phyloP scores from a whole-genome alignment of 1,140 invertebrate species.

The Brachystomella parvula region DNA sequence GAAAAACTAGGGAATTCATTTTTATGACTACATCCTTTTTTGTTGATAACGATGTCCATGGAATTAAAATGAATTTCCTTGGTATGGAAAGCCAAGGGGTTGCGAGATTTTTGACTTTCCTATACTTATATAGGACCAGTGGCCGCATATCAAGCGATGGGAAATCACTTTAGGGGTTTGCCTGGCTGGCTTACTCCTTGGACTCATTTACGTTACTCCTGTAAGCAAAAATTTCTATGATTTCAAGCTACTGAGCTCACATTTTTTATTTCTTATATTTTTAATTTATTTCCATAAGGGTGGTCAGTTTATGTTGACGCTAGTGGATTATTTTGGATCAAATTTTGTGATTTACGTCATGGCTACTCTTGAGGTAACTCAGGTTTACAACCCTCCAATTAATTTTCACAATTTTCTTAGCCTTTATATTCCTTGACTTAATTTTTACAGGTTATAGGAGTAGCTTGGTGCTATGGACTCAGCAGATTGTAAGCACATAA shows the following conservation, averaged over 20 bases:
- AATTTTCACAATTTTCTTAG: conserved; percentile 2
- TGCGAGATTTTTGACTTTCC: no score
- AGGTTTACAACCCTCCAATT: conserved; percentile 8
- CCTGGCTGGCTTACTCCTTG: conserved; percentile 54
- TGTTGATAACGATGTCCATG: no score
- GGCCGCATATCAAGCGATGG: conserved; percentile 55
- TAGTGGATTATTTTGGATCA: conserved; percentile 53
- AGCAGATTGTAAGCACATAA: conserved; percentile 54
- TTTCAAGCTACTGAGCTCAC: background rate
- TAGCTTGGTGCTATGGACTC: conserved; percentile 47
- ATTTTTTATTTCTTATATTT: background rate
- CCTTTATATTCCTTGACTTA: background rate
- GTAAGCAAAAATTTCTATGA: conserved; percentile 5
- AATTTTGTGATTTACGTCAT: conserved; percentile 64
- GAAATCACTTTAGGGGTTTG: conserved; percentile 54
- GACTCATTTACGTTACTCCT: conserved; percentile 67
- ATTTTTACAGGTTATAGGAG: conserved; percentile 41
- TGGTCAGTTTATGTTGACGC: conserved; percentile 72
- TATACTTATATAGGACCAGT: conserved; percentile 50
- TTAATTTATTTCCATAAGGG: conserved; percentile 67
- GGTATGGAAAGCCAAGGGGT: no score
- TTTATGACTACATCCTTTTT: no score
- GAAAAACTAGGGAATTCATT: no score
- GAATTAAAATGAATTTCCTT: no score
- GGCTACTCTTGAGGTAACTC: conserved; percentile 37